These are phyloP conservation scores for Coecobrya sp. DNA, from an alignment of 2,888 invertebrate species.

Conservation along the genomic window DNA sequence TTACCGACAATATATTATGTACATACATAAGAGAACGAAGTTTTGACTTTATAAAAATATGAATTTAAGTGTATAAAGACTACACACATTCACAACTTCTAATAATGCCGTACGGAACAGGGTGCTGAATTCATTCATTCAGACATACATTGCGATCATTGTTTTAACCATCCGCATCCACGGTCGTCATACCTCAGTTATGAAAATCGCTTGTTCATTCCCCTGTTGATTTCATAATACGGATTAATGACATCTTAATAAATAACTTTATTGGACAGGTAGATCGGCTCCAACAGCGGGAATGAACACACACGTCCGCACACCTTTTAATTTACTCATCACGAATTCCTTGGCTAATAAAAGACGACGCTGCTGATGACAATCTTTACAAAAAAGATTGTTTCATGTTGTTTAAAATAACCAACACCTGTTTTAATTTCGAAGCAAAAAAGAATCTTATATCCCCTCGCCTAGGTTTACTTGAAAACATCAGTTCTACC, in stretches of 20 bases:
- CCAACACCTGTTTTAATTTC: conserved; percentile 35
- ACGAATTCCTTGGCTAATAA: conserved; percentile 28
- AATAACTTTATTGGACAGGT: conserved; percentile 62
- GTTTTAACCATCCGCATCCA: conserved; percentile 44
- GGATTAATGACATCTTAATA: conserved; percentile 75
- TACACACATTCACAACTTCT: too few relatives aligned
- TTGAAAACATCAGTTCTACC: neutral
- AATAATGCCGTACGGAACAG: neutral
- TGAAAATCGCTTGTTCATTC: conserved; percentile 74
- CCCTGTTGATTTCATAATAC: conserved; percentile 70
- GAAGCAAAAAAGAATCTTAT: neutral
- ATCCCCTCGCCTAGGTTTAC: neutral
- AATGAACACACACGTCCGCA: conserved; percentile 38
- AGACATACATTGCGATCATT: conserved; percentile 55
- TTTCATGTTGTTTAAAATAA: conserved; percentile 25
- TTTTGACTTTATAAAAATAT: too few relatives aligned
- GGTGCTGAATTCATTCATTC: conserved; percentile 33
- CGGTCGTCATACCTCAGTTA: conserved; percentile 41
- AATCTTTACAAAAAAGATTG: conserved; percentile 19
- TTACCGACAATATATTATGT: too few relatives aligned
- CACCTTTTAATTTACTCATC: conserved; percentile 59
- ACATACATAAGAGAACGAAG: too few relatives aligned
- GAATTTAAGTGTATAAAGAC: too few relatives aligned
- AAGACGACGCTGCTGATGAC: conserved; percentile 23
- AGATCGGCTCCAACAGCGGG: conserved; percentile 41